A percentile compares a stretch with the other conserved stretches of the same genome.
These are phyloP conservation scores for Spheniscus mendiculus DNA, from an alignment of 2,113 vertebrate genomes.

Conservation along the genomic window DNA sequence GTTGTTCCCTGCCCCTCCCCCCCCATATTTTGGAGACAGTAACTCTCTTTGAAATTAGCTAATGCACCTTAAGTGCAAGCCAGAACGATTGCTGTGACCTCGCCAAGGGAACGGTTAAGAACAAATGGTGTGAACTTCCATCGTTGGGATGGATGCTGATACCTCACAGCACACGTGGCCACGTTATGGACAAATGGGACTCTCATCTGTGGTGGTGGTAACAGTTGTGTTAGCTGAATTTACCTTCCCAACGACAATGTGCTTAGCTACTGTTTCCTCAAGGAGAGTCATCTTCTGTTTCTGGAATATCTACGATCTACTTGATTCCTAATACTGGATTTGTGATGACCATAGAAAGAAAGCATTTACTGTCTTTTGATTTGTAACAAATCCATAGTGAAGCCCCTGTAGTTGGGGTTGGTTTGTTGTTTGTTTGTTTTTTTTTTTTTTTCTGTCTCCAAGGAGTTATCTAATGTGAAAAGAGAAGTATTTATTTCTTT, in stretches of 20 bases:
- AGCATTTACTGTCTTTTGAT: neutral
- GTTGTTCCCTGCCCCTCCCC: neutral
- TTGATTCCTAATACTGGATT: neutral
- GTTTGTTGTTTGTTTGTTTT: neutral
- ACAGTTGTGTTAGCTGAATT: neutral
- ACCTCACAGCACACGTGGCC: neutral
- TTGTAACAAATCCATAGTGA: neutral
- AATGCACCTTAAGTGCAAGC: neutral
- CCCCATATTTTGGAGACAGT: neutral
- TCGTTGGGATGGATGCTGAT: neutral
- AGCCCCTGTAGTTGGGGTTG: neutral
- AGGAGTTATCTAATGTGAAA: neutral
- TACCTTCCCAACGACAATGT: neutral
- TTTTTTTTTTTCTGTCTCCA: neutral
- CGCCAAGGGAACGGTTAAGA: neutral
- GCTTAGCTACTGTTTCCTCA: neutral
- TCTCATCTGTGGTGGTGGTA: neutral
- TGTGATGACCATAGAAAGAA: neutral
- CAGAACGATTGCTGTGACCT: neutral
- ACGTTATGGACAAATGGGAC: neutral
- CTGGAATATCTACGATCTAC: neutral
- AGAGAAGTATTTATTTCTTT: slow-evolving; percentile 57
- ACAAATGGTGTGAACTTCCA: neutral
- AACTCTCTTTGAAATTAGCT: neutral
- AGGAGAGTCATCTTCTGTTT: neutral